Conservation (phyloP, 2,888 invertebrate genomes). For the Lasius platythorax region DNA sequence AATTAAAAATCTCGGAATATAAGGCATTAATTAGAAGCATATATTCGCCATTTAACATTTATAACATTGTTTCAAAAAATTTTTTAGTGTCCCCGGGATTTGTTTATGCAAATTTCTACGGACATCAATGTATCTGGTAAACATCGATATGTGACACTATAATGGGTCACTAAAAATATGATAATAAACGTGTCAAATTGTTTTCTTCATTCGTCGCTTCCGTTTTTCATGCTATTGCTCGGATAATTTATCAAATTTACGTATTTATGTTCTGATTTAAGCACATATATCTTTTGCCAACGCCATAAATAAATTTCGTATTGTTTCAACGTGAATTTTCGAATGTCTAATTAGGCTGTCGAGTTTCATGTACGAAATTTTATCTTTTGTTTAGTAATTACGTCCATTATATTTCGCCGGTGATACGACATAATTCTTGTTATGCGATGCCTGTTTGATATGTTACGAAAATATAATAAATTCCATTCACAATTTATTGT, state of each 20-base stretch:
- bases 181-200: constrained; percentile 21
- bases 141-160: constrained; percentile 51
- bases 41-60: constrained; percentile 3
- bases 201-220: constrained; percentile 41
- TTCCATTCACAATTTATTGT: constrained; percentile 3
- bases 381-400: constrained; percentile 28
- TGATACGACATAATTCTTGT: constrained; percentile 37
- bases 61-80: constrained; percentile 41
- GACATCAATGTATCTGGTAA: constrained; percentile 47
- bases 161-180: constrained; percentile 47
- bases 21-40: constrained; percentile 7
- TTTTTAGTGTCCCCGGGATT: constrained; percentile 24
- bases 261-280: constrained; percentile 38
- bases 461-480: constrained; percentile 31
- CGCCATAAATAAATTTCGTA: constrained; percentile 14
- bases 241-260: constrained; percentile 32
- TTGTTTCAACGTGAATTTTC: background rate
- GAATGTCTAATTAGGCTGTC: constrained; percentile 27
- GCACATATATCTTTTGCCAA: background rate
- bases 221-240: background rate
- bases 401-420: background rate
- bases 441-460: background rate
- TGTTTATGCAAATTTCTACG: constrained; percentile 53
- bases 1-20: background rate
- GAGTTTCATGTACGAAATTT: background rate